Conservation (phyloP, 2,888 invertebrate species). For the Branchinecta sandiegonensis region DNA sequence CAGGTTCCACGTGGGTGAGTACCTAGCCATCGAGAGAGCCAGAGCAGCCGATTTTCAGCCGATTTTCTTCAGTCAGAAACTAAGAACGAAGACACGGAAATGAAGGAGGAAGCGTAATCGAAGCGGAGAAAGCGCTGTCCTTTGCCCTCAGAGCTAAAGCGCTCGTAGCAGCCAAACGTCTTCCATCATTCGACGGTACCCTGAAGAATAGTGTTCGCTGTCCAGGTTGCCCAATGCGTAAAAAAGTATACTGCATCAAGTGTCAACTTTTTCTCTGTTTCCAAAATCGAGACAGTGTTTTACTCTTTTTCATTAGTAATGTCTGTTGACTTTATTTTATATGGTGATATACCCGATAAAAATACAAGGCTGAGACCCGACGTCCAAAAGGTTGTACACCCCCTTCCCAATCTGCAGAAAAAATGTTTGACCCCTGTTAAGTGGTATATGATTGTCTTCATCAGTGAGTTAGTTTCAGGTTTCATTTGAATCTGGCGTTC, state of each 20-base stretch:
- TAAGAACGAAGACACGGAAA: neutral
- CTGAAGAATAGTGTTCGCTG: neutral
- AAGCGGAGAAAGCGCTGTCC: neutral
- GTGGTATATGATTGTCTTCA: neutral
- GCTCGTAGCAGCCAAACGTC: neutral
- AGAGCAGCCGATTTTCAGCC: neutral
- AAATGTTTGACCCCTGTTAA: neutral
- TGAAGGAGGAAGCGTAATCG: neutral
- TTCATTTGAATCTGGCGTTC: neutral
- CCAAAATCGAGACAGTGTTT: neutral
- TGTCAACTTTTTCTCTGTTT: slow-evolving; percentile 13
- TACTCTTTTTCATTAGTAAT: neutral
- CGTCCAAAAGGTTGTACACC: neutral
- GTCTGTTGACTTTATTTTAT: neutral
- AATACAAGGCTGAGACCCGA: neutral
- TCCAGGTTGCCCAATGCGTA: neutral
- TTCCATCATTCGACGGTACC: neutral
- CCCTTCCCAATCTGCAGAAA: neutral
- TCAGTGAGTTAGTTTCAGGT: neutral
- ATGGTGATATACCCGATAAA: neutral
- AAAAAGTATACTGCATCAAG: neutral
- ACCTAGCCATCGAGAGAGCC: neutral
- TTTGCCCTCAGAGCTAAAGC: neutral
- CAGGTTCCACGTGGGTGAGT: neutral
- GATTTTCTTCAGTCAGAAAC: neutral